Base-by-base conservation (phyloP, 2,797 vertebrate species). In the Remorina albescens region DNA sequence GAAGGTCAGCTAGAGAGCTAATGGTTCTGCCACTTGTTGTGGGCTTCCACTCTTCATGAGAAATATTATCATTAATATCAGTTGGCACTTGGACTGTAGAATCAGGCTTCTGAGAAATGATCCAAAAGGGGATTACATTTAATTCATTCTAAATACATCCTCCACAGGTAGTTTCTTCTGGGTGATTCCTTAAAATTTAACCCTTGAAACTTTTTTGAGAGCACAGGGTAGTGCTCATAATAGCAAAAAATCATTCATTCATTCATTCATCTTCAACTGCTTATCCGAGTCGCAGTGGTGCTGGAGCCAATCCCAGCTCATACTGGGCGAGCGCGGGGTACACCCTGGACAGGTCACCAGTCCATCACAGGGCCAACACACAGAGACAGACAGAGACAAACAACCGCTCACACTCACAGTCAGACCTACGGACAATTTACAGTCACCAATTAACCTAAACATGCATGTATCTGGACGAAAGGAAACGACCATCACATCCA, bases 51-150 rank as follows among this genome's bases (percentile, higher is more conserved):
- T 80, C 63, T 85, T 71, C 51, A 21, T 78, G 46, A 83, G 58
- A 85, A 84, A 86, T 76, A 71, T 70, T 36, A 51, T 69, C 79
- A 84, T 89, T 90, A 87, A 84, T 75, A 76, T 78, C 78, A 83
- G 81, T 78, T 26, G 50, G 64, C 76, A 76, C 71, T 71, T 63
- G 76, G 78, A 80, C 67, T 70, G 32, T 47, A 58, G 67, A 74
- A 89, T 81, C 60, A 32, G 65, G 78, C 60, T 36, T 46, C 54
- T 64, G 79, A 88, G 76, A 76, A 89, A 88, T 76, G 58, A 86
- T 83, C 79, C 74, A 37, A 70, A 80, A 74, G 79, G 57, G 46
- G 68, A 91, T 88, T 83, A 83, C 59, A 70, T 84, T 73, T 72
- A 68, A 85, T 90, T 87, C n/a, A 78, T 70, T 82, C 77, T 19